Conservation (phyloP, 1,140 invertebrate species). For the Linepithema humile region DNA sequence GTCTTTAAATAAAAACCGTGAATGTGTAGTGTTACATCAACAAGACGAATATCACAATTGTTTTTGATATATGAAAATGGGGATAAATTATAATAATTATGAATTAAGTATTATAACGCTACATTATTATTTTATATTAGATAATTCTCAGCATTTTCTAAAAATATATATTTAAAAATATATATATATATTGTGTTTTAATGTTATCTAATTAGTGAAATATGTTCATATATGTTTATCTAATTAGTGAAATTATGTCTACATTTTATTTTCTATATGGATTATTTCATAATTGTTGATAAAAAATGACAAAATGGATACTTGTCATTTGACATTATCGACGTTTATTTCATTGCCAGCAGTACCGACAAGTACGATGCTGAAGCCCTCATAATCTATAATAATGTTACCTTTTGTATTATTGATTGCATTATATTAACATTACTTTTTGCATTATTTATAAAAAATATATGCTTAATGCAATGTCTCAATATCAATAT, state of each 20-base stretch:
- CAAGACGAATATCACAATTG: neutral
- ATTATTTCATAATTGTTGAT: too few species aligned
- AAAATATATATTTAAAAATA: slow-evolving; percentile 2
- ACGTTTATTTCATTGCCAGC: slow-evolving; percentile 44
- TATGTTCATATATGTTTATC: neutral
- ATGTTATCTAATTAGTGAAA: too few species aligned
- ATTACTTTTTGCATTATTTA: too few species aligned
- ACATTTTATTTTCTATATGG: too few species aligned
- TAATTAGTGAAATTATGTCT: neutral
- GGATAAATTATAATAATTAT: too few species aligned
- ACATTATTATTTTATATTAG: neutral
- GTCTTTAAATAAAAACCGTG: neutral
- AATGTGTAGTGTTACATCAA: neutral
- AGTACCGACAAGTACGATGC: slow-evolving; percentile 63
- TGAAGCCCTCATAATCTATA: slow-evolving; percentile 65
- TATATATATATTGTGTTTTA: neutral
- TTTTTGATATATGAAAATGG: too few species aligned
- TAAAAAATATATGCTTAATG: too few species aligned
- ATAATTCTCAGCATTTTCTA: neutral
- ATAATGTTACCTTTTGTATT: neutral
- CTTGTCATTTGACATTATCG: too few species aligned
- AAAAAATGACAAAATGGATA: too few species aligned
- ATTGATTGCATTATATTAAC: too few species aligned
- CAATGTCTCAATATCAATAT: too few species aligned
- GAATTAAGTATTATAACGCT: too few species aligned